A percentile compares a stretch with the other conserved stretches of the same genome.
Evolutionary conservation across 1,140 invertebrate species (phyloP).

Genomic region (Micrasema minimum): DNA sequence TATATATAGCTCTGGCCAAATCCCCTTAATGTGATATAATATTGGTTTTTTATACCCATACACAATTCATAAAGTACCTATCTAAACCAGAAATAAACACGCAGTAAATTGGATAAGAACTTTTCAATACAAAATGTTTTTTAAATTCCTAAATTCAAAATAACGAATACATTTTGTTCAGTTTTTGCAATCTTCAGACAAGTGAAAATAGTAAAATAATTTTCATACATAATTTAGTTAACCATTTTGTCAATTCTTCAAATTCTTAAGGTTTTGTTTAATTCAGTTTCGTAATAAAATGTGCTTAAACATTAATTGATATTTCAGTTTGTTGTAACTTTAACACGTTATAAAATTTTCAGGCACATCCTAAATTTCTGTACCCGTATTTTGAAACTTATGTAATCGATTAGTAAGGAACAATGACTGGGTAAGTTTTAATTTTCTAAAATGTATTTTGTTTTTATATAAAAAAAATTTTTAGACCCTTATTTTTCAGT

Average conservation of each 20-base stretch:
- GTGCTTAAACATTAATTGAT: not conserved
- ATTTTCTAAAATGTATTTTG: not conserved
- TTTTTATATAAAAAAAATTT: too few species aligned
- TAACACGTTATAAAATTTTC: not conserved
- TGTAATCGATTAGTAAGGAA: not conserved
- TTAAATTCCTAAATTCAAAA: too few species aligned
- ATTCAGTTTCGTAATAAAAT: slow-evolving; percentile 1
- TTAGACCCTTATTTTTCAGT: too few species aligned
- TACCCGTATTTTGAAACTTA: not conserved
- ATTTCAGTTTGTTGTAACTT: not conserved
- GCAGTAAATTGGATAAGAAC: too few species aligned
- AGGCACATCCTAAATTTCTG: slow-evolving; percentile 5
- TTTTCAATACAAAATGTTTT: too few species aligned
- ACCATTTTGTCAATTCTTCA: not conserved
- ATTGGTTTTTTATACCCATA: too few species aligned
- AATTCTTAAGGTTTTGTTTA: slow-evolving; percentile 1
- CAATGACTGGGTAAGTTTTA: slow-evolving; percentile 4
- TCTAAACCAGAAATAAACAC: too few species aligned
- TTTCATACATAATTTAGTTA: not conserved
- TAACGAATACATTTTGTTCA: too few species aligned
- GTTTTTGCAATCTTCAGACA: not conserved
- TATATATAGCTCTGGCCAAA: too few species aligned
- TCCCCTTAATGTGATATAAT: too few species aligned
- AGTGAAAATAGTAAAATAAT: not conserved
- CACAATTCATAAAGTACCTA: too few species aligned